Conservation (phyloP, 1,140 invertebrate species). For the Drosophila baimaii region DNA sequence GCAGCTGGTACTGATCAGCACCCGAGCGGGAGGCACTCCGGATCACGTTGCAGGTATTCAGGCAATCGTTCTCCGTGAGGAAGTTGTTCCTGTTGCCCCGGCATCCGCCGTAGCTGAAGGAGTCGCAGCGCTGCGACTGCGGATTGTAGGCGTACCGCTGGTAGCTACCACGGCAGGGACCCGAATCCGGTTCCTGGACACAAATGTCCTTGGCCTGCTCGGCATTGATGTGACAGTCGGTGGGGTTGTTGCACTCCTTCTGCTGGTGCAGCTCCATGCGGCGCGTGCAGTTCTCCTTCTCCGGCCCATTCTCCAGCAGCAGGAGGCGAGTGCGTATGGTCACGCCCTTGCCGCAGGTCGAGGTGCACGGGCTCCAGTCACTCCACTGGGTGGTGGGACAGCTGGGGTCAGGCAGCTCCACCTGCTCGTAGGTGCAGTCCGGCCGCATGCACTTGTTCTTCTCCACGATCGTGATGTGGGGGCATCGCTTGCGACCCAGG, state of each 20-base stretch:
- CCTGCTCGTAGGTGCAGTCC: conserved; percentile 86
- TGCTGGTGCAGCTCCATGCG: conserved; percentile 88
- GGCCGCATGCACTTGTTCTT: conserved; percentile 91
- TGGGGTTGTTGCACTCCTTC: conserved; percentile 87
- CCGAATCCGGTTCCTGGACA: conserved; percentile 88
- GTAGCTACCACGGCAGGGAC: conserved; percentile 93
- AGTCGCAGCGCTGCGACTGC: conserved; percentile 89
- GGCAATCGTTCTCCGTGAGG: conserved; percentile 90
- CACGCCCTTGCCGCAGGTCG: conserved; percentile 89
- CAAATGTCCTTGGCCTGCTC: conserved; percentile 92
- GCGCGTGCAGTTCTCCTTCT: conserved; percentile 86
- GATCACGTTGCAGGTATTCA: conserved; percentile 86
- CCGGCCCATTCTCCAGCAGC: conserved; percentile 86
- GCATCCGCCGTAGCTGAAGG: conserved; percentile 95
- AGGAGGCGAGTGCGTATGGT: conserved; percentile 89
- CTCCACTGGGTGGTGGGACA: conserved; percentile 90
- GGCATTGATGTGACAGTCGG: conserved; percentile 89
- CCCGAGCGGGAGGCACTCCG: neutral
- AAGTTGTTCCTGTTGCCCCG: conserved; percentile 96
- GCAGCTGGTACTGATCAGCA: conserved; percentile 67
- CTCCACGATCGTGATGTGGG: conserved; percentile 88
- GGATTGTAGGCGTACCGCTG: conserved; percentile 93
- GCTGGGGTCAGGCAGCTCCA: conserved; percentile 86
- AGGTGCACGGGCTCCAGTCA: conserved; percentile 89
- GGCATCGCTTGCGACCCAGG: conserved; percentile 91